Conservation (phyloP, 1,140 invertebrate species). For the Drosophila jambulina region DNA sequence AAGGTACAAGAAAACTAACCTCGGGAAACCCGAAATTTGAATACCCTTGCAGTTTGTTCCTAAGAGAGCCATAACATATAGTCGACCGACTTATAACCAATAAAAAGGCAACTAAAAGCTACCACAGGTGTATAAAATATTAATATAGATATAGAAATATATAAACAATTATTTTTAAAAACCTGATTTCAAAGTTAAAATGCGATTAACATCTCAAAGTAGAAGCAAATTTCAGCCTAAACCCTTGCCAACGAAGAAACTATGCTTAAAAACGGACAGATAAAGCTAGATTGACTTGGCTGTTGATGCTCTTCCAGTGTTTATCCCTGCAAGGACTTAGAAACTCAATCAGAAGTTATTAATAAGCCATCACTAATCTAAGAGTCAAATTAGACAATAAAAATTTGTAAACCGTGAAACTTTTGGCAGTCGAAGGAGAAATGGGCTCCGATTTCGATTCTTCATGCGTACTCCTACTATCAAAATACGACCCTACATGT, state of each 20-base stretch:
- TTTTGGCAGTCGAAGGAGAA: constrained; percentile 64
- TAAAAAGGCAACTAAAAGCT: background rate
- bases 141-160: background rate
- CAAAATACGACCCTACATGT: constrained; percentile 18
- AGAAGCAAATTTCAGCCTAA: background rate
- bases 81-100: background rate
- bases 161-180: background rate
- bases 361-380: constrained; percentile 52
- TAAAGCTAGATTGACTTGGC: background rate
- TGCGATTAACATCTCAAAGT: background rate
- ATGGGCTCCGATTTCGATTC: constrained; percentile 49
- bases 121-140: background rate
- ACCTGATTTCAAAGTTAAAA: background rate
- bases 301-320: background rate
- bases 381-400: constrained; percentile 46
- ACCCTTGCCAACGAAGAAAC: background rate
- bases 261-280: background rate
- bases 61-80: background rate
- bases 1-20: background rate
- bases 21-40: background rate
- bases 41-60: background rate
- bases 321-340: constrained; percentile 3
- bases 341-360: constrained; percentile 35
- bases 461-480: constrained; percentile 22
- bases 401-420: constrained; percentile 52